These are phyloP conservation scores for Bubo blakistoni DNA, from an alignment of 2,113 vertebrate species.

Conservation along the genomic window DNA sequence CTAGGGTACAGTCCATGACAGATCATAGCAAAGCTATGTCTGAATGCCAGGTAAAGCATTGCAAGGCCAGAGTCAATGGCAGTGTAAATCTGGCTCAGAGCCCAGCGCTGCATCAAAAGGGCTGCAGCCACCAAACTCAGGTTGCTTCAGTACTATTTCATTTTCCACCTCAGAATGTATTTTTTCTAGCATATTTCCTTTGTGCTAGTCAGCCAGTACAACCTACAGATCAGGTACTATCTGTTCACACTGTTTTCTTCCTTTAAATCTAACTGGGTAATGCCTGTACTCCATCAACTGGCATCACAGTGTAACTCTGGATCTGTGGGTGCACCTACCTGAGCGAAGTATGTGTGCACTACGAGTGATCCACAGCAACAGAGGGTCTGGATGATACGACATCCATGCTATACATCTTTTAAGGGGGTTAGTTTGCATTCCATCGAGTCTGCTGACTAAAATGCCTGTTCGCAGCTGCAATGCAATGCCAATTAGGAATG, in stretches of 20 bases:
- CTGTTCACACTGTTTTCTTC: not conserved
- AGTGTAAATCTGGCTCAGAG: not conserved
- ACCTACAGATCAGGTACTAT: not conserved
- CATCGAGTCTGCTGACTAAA: not conserved
- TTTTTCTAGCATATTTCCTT: not conserved
- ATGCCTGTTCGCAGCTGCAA: not conserved
- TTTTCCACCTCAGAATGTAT: not conserved
- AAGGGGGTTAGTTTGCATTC: not conserved
- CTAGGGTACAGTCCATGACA: not conserved
- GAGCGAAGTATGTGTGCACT: not conserved
- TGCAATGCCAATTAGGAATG: not conserved
- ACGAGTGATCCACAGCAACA: not conserved
- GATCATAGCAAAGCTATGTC: not conserved
- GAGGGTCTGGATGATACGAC: not conserved
- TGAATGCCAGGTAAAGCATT: not conserved
- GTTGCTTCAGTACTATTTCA: not conserved
- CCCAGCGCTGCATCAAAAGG: not conserved
- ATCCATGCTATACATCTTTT: not conserved
- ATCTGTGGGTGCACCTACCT: not conserved
- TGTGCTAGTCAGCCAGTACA: not conserved
- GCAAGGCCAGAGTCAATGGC: not conserved
- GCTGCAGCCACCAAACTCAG: not conserved
- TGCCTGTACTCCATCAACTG: not conserved
- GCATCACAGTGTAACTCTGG: not conserved
- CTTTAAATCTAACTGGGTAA: not conserved